A percentile compares a stretch with the other conserved stretches of the same genome.
Evolutionary conservation across 2,888 invertebrate species (phyloP).

Genomic region (Petrolisthes cinctipes): DNA sequence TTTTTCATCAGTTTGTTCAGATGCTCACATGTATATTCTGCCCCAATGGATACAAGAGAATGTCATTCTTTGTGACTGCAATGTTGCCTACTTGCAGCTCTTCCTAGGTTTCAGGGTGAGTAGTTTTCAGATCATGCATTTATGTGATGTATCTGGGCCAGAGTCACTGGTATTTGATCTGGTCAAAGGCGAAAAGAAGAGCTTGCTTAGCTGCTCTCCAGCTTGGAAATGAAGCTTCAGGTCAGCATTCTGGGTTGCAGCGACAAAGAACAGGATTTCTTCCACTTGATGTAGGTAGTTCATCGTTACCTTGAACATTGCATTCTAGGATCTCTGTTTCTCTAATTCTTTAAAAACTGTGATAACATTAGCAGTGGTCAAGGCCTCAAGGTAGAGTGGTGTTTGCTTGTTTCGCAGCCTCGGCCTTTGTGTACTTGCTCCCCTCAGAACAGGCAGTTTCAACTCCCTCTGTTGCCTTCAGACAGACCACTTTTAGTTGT

Average conservation of each 20-base stretch:
- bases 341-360: conserved; percentile 27
- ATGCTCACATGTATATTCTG: conserved; percentile 15
- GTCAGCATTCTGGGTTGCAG: conserved; percentile 32
- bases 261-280: conserved; percentile 33
- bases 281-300: conserved; percentile 45
- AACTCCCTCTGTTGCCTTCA: conserved; percentile 33
- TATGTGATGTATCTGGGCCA: conserved; percentile 47
- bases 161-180: conserved; percentile 50
- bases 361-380: conserved; percentile 37
- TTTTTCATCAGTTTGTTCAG: conserved; percentile 20
- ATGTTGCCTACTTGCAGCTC: conserved; percentile 37
- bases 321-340: conserved; percentile 42
- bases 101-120: conserved; percentile 37
- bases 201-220: conserved; percentile 37
- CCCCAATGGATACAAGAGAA: conserved; percentile 24
- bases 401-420: conserved; percentile 20
- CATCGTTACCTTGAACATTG: conserved; percentile 47
- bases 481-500: conserved; percentile 50
- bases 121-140: conserved; percentile 39
- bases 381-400: conserved; percentile 21
- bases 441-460: conserved; percentile 43
- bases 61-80: conserved; percentile 66
- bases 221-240: conserved; percentile 41
- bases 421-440: conserved; percentile 25
- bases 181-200: conserved; percentile 44